These are phyloP conservation scores for Saccostrea cuccullata DNA, from an alignment of 1,140 invertebrate genomes.

Conservation along the genomic window DNA sequence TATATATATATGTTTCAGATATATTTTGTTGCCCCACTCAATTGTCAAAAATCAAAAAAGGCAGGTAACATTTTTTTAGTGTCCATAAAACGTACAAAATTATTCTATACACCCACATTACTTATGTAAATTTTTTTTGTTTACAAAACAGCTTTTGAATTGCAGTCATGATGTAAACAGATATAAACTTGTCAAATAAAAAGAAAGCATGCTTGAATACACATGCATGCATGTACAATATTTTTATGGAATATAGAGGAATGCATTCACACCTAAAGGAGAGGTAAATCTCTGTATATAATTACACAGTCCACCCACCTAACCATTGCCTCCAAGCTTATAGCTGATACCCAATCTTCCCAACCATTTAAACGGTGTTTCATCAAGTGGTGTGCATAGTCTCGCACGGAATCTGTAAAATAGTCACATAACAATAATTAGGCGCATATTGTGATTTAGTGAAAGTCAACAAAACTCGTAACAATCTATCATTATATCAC, in stretches of 20 bases:
- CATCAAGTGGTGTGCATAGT: background rate
- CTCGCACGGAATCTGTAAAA: background rate
- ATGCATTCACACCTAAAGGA: background rate
- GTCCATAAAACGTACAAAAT: background rate
- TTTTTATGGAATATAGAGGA: background rate
- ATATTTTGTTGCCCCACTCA: no score
- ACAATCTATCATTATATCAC: background rate
- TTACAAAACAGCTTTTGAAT: background rate
- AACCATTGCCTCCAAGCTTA: background rate
- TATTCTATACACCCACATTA: background rate
- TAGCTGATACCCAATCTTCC: background rate
- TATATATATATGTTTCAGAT: no score
- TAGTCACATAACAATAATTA: background rate
- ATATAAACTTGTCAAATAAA: background rate
- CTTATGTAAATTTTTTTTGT: background rate
- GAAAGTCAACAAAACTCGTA: background rate
- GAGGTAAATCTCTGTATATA: background rate
- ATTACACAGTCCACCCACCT: background rate
- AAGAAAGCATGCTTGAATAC: background rate
- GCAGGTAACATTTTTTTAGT: background rate
- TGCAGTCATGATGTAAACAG: background rate
- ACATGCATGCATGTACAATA: background rate
- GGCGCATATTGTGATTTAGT: background rate
- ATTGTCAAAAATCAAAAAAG: background rate
- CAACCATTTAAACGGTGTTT: background rate